Percentiles rank a stretch among this genome's conserved stretches.
phyloP scores from a whole-genome alignment of 2,797 vertebrate genomes.

The Clarias pachynema region DNA sequence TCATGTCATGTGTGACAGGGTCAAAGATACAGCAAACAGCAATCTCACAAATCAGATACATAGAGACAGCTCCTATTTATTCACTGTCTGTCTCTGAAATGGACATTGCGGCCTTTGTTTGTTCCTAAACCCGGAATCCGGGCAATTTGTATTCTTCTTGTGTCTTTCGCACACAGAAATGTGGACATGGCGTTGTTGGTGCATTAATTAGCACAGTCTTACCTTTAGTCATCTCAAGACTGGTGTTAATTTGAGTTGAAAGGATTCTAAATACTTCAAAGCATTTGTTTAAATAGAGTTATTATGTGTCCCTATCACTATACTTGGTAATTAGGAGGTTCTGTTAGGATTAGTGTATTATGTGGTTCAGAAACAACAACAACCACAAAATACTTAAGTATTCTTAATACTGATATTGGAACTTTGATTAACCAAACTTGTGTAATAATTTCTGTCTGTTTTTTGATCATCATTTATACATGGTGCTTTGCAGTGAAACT shows the following conservation, averaged over 20 bases:
- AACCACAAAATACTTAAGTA: constrained; percentile 32
- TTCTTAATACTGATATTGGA: constrained; percentile 45
- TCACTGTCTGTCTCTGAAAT: constrained; percentile 11
- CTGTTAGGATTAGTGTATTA: constrained; percentile 33
- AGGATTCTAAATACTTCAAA: constrained; percentile 37
- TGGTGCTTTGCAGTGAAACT: neutral
- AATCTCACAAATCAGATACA: constrained; percentile 16
- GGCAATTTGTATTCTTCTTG: constrained; percentile 6
- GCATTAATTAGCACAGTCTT: constrained; percentile 37
- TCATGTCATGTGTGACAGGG: constrained; percentile 44
- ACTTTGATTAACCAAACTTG: constrained; percentile 41
- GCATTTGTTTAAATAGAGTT: constrained; percentile 29
- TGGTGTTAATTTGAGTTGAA: constrained; percentile 39
- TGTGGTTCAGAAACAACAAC: constrained; percentile 8
- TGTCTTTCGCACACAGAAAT: neutral
- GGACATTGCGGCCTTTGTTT: constrained; percentile 18
- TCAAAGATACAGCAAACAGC: constrained; percentile 34
- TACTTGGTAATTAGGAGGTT: constrained; percentile 51
- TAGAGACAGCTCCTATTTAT: constrained; percentile 31
- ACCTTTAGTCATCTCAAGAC: constrained; percentile 25
- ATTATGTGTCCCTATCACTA: constrained; percentile 44
- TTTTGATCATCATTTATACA: constrained; percentile 8
- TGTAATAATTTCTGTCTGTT: constrained; percentile 24
- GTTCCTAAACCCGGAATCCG: neutral
- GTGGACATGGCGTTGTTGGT: neutral